Evolutionary conservation across 2,888 invertebrate genomes (phyloP), one percentile per base, ranked within the genome.

Genomic region (Halictus ligatus): DNA sequence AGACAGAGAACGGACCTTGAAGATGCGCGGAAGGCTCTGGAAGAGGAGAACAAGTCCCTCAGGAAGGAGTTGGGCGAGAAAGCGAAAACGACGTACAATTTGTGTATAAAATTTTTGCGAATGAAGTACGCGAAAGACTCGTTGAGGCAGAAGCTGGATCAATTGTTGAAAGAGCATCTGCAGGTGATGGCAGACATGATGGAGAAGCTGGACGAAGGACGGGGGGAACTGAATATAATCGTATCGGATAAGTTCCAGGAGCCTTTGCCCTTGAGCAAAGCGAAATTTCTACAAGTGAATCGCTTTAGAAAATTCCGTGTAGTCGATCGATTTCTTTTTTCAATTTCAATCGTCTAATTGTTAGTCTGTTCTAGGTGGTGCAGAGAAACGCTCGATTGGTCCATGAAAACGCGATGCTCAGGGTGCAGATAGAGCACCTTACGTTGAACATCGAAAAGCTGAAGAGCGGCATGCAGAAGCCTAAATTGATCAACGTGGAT

Each of bases 131-230:
- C 92, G 1, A 92, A 92, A 60, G 93, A 94, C 73, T 82, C 85
- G 13, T 67, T 94, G 73, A 89, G 91, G 71, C 81, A 89, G 25
- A 93, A 93, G 75, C 80, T 92, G 18, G 91, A 93, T 84, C 90
- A 91, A 43, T 81, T 93, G 71, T 80, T 90, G 54, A 88, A 86
- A 8, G 93, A 93, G 64, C 93, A 93, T 87, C 81, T 93, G 35
- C 89, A 89, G 78, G 91, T 93, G n/a, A 93, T 93, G 91, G 88
- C 92, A 0, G 93, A 93, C 48, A 93, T 92, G 93, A 93, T 93
- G 93, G 92, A 93, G 43, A 93, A 93, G 78, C 80, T 93, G 8
- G 93, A 93, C 74, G 93, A 93, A 69, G 93, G 92, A 1, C 87
- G 92, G 35, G 92, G 92, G 46, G 93, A 93, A 81, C 81, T 93